These are phyloP conservation scores for Andrena haemorrhoa DNA, from an alignment of 2,888 invertebrate species.

Conservation along the genomic window DNA sequence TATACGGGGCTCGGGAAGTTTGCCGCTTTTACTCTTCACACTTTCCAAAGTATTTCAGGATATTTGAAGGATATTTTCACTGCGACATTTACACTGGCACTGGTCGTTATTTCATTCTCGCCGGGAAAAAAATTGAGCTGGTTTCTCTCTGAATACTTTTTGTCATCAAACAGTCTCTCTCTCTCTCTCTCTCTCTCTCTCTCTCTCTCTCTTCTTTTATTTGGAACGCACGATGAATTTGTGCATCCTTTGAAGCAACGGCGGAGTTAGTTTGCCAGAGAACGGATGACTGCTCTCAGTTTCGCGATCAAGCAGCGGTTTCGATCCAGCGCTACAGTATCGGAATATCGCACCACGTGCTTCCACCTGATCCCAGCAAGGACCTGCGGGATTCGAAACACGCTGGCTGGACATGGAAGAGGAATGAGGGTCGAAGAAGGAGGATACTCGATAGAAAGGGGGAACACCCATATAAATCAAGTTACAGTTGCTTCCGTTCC, in stretches of 20 bases:
- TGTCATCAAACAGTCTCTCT: too few species aligned
- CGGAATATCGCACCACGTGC: slow-evolving; percentile 52
- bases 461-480: slow-evolving; percentile 80
- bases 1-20: slow-evolving; percentile 10
- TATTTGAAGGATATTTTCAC: slow-evolving; percentile 19
- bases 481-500: slow-evolving; percentile 68
- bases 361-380: slow-evolving; percentile 59
- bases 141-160: neutral
- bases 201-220: too few species aligned
- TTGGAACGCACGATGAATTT: too few species aligned
- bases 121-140: neutral
- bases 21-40: slow-evolving; percentile 15
- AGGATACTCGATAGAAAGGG: slow-evolving; percentile 62
- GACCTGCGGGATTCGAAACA: slow-evolving; percentile 63
- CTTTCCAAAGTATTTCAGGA: slow-evolving; percentile 8
- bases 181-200: too few species aligned
- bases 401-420: slow-evolving; percentile 64
- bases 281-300: slow-evolving; percentile 17
- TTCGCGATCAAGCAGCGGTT: slow-evolving; percentile 40
- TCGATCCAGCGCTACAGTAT: slow-evolving; percentile 37
- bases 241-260: too few species aligned
- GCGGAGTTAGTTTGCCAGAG: neutral
- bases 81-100: slow-evolving; percentile 18
- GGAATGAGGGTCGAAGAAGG: slow-evolving; percentile 57
- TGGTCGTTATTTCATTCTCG: slow-evolving; percentile 49